Base-by-base conservation (phyloP, 1,140 invertebrate genomes). In the Oncopeltus fasciatus region DNA sequence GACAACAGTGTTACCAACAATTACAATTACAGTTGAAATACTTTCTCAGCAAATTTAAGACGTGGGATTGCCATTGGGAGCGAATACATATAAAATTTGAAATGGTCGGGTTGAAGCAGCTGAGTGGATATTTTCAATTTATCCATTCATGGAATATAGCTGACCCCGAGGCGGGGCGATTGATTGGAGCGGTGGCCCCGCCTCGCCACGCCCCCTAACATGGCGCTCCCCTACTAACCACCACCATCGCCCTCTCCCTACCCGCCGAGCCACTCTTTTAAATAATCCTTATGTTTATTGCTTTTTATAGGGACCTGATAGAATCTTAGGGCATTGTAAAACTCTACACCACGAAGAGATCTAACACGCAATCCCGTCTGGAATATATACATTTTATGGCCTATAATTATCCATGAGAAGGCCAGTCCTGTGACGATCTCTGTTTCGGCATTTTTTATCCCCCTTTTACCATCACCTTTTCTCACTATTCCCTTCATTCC, bases 201-300 rank as follows among this genome's bases (percentile, higher is more conserved):
- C 14, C 31, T 38, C 31, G 31, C 5, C 14, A 8, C 14, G 31
- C 31, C 31, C 31, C 31, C 5, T 38, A n/a, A n/a, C n/a, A 8
- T 38, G 14, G 31, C 31, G 14, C 31, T 38, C 31, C 31, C 49
- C 49, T 16, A 24, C 18, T 24, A 21, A 24, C 4, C 20, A 24
- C 18, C 49, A 21, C 16, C 4, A 14, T 3, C 49, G 18, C 49
- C 18, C 49, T 26, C 21, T 24, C 49, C 31, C 31, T 38, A 38
- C 31, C 5, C 5, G 31, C 31, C 5, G 31, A 5, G 5, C n/a
- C n/a, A 14, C 49, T 53, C 49, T 53, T 53, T 53, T 53, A 53
- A 53, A 53, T 53, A 53, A 53, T 53, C 49, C 21, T 53, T 53
- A 53, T 18, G 2, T 53, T 53, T 53, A 53, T 53, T 18, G 49